Percentiles rank a stretch among this genome's conserved stretches.
Evolutionary conservation across 2,113 vertebrate species (phyloP).

Genomic region (Natator depressus): DNA sequence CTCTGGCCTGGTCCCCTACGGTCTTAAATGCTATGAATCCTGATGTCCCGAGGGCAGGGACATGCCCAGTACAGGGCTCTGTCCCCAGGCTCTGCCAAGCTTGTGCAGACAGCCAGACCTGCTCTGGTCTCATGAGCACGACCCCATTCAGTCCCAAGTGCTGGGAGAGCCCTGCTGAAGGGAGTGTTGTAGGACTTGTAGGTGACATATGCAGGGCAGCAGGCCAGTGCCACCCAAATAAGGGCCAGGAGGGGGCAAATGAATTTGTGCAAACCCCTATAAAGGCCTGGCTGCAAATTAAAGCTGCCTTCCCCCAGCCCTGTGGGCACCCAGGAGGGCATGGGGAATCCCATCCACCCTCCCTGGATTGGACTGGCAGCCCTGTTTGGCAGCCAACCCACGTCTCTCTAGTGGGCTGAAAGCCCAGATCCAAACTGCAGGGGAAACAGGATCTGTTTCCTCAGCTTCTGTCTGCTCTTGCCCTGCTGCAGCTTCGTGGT

Average conservation of each 20-base stretch:
- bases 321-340: background rate
- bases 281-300: background rate
- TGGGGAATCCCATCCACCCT: background rate
- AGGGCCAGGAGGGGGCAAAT: background rate
- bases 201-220: background rate
- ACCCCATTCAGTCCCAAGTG: background rate
- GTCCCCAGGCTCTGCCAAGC: background rate
- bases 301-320: background rate
- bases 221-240: background rate
- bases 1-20: background rate
- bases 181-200: background rate
- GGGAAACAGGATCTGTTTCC: background rate
- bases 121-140: background rate
- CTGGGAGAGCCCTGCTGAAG: background rate
- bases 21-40: background rate
- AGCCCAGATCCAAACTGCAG: background rate
- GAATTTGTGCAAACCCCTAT: background rate
- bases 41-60: background rate
- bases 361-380: background rate
- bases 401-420: background rate
- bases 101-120: background rate
- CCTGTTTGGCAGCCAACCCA: background rate
- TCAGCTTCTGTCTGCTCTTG: background rate
- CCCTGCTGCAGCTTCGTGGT: constrained; percentile 83
- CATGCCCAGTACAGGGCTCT: background rate